A percentile compares a stretch with the other conserved stretches of the same genome.
These are phyloP conservation scores for Diachasma alloeum DNA, from an alignment of 1,140 invertebrate genomes.

Conservation along the genomic window DNA sequence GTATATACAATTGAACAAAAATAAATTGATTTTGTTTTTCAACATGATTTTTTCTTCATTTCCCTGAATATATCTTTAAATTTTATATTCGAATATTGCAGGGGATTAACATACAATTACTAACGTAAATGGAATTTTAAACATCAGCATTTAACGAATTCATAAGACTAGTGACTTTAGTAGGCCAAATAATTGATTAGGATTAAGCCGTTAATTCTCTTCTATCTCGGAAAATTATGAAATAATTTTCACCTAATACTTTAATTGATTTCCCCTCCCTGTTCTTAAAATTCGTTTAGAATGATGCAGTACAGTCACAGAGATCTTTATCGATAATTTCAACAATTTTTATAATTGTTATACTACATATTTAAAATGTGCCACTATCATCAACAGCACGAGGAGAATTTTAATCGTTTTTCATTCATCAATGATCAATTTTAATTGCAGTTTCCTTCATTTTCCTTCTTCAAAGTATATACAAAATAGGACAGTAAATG, in stretches of 20 bases:
- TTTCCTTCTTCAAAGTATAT: background rate
- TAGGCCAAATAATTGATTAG: background rate
- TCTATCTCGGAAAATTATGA: background rate
- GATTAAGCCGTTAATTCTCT: slow-evolving; percentile 1
- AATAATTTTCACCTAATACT: background rate
- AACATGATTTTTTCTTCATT: background rate
- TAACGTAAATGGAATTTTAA: background rate
- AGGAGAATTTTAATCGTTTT: too few species aligned
- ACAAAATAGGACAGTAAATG: background rate
- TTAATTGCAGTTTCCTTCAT: background rate
- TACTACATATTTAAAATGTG: background rate
- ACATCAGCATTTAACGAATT: background rate
- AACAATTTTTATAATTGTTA: background rate
- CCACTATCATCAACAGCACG: background rate
- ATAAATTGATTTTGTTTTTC: background rate
- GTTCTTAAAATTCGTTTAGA: background rate
- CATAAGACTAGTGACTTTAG: background rate
- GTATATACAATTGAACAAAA: background rate
- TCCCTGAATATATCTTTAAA: background rate
- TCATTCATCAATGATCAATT: background rate
- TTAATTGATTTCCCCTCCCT: background rate
- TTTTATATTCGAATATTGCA: background rate
- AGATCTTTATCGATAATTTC: background rate
- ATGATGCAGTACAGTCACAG: background rate
- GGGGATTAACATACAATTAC: background rate